These are phyloP conservation scores for Nezara viridula DNA, from an alignment of 2,888 invertebrate species.

Conservation along the genomic window DNA sequence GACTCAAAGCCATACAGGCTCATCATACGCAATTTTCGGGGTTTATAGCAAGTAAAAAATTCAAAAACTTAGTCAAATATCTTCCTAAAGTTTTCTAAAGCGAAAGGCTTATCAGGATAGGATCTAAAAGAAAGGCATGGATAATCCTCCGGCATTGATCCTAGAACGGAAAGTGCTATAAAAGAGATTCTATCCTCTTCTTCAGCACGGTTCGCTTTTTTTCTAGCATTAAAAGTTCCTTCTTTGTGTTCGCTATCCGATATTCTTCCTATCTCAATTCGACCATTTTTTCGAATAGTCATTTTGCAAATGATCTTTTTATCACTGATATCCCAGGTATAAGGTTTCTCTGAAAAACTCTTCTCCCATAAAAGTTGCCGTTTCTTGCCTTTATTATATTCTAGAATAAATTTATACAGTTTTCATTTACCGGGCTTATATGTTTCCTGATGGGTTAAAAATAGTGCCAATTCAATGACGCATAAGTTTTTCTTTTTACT, in stretches of 20 bases:
- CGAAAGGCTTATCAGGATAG: background rate
- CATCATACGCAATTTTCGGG: background rate
- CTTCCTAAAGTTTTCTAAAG: background rate
- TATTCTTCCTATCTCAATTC: background rate
- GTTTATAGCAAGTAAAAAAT: background rate
- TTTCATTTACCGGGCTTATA: no score
- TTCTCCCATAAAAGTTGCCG: background rate
- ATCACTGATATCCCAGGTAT: background rate
- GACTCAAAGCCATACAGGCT: no score
- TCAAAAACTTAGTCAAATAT: background rate
- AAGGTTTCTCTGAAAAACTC: background rate
- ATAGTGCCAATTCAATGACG: no score
- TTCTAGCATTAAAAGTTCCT: conserved; percentile 6
- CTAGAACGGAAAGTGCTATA: background rate
- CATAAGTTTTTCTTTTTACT: no score
- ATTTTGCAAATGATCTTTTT: background rate
- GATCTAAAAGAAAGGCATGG: background rate
- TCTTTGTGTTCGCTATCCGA: background rate
- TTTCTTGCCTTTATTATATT: no score
- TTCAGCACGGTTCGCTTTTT: background rate
- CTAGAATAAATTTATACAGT: no score
- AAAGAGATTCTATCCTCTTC: conserved; percentile 18
- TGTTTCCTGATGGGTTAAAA: no score
- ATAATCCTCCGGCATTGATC: background rate
- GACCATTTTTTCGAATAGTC: background rate